A percentile compares a stretch with the other conserved stretches of the same genome.
phyloP scores from a whole-genome alignment of 2,888 invertebrate genomes.

The Agrotis ipsilon region DNA sequence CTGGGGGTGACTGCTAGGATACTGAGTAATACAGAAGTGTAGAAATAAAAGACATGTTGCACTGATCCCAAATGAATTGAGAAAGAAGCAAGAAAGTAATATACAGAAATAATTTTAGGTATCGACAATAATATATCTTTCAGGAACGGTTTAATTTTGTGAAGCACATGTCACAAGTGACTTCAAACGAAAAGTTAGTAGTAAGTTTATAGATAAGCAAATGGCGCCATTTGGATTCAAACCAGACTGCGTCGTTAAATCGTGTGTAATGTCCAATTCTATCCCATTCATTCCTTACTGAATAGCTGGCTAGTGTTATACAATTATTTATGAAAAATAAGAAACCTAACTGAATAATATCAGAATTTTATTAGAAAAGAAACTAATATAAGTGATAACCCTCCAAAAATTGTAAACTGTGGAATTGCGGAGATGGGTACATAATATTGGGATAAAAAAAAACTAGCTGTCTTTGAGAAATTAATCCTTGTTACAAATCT shows the following conservation, averaged over 20 bases:
- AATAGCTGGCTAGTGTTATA: neutral
- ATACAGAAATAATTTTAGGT: neutral
- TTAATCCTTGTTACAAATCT: neutral
- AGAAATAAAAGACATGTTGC: too few relatives aligned
- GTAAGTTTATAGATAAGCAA: conserved; percentile 41
- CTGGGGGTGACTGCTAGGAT: too few relatives aligned
- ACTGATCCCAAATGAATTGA: too few relatives aligned
- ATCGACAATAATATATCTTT: neutral
- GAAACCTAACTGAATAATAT: neutral
- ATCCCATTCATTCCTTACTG: conserved; percentile 29
- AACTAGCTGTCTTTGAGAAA: too few relatives aligned
- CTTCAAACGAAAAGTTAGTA: conserved; percentile 31
- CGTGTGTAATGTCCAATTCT: conserved; percentile 35
- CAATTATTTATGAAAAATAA: conserved; percentile 1
- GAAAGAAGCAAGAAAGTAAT: too few relatives aligned
- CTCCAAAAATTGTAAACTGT: too few relatives aligned
- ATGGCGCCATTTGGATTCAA: conserved; percentile 55
- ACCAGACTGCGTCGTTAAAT: conserved; percentile 52
- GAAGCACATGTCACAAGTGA: conserved; percentile 5
- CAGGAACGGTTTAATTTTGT: neutral
- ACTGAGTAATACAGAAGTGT: too few relatives aligned
- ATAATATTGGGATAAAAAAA: neutral
- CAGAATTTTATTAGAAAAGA: too few relatives aligned
- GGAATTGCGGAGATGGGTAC: neutral
- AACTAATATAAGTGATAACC: too few relatives aligned